A percentile compares a stretch with the other conserved stretches of the same genome.
Evolutionary conservation across 2,113 vertebrate species (phyloP).

Genomic region (Rafetus swinhoei): DNA sequence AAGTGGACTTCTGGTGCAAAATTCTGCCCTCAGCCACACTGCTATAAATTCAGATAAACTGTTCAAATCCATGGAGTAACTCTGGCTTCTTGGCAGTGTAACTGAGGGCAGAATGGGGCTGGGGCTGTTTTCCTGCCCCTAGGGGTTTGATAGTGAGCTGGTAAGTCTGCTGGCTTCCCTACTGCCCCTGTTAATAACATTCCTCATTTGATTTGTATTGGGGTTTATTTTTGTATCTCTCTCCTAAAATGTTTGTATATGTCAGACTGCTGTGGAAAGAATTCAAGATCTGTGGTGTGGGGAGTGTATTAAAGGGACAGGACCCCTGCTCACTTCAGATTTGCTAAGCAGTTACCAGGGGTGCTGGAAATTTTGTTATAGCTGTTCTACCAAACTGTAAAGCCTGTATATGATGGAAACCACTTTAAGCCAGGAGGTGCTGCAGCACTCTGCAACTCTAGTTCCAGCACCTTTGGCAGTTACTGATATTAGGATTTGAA

Average conservation of each 20-base stretch:
- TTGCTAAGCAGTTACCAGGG: too few relatives aligned
- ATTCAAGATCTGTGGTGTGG: background rate
- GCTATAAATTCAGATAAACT: background rate
- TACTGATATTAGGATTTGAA: background rate
- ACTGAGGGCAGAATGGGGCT: background rate
- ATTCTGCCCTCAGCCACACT: too few relatives aligned
- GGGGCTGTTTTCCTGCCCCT: background rate
- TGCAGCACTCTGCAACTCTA: too few relatives aligned
- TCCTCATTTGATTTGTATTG: slow-evolving; percentile 40
- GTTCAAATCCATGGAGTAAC: accelerated
- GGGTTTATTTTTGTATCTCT: slow-evolving; percentile 23
- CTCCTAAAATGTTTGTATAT: background rate
- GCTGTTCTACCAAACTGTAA: too few relatives aligned
- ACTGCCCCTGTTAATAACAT: slow-evolving; percentile 14
- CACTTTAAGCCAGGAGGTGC: too few relatives aligned
- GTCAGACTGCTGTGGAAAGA: slow-evolving; percentile 12
- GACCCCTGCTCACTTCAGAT: background rate
- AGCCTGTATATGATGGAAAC: too few relatives aligned
- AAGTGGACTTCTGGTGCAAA: too few relatives aligned
- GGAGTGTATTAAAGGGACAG: background rate
- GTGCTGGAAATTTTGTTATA: too few relatives aligned
- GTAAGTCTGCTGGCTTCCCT: slow-evolving; percentile 5
- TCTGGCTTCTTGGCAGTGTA: background rate
- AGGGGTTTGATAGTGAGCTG: background rate
- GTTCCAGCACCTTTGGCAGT: too few relatives aligned